phyloP scores from a whole-genome alignment of 2,113 vertebrate genomes.

The Nesogale talazaci region DNA sequence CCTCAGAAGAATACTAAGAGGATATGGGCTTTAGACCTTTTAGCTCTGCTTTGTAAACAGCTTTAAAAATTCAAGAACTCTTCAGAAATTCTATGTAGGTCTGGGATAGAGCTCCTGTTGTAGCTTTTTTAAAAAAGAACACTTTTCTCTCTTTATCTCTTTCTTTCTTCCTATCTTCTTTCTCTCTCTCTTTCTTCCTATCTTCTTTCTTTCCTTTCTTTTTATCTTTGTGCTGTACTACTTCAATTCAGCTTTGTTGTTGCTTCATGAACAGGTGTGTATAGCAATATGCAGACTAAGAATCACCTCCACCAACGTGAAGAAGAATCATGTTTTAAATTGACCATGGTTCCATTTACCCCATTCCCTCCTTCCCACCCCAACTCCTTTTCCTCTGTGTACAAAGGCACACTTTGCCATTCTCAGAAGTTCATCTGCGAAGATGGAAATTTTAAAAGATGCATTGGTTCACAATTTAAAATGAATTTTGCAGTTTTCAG shows the following conservation, averaged over 20 bases:
- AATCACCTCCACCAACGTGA: neutral
- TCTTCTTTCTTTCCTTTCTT: too few species aligned
- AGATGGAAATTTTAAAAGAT: neutral
- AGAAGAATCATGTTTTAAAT: neutral
- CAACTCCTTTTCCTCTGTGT: neutral
- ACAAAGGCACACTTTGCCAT: neutral
- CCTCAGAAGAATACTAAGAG: slow-evolving; percentile 25
- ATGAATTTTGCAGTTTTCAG: slow-evolving; percentile 21
- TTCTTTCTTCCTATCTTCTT: too few species aligned
- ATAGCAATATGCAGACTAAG: neutral
- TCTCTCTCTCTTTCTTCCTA: too few species aligned
- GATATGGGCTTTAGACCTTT: neutral
- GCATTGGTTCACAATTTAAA: neutral
- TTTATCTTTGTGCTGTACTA: neutral
- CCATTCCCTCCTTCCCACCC: neutral
- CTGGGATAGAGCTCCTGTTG: neutral
- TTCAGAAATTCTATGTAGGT: neutral
- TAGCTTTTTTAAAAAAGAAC: neutral
- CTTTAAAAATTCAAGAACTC: slow-evolving; percentile 56
- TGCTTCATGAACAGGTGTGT: neutral
- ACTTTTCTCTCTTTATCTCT: too few species aligned
- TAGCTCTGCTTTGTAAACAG: slow-evolving; percentile 20
- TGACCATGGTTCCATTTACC: neutral
- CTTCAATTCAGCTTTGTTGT: neutral
- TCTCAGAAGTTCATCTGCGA: neutral